Percentiles rank a stretch among this genome's conserved stretches.
phyloP scores from a whole-genome alignment of 2,797 vertebrate genomes.

The Petrocephalus schoutedeni region DNA sequence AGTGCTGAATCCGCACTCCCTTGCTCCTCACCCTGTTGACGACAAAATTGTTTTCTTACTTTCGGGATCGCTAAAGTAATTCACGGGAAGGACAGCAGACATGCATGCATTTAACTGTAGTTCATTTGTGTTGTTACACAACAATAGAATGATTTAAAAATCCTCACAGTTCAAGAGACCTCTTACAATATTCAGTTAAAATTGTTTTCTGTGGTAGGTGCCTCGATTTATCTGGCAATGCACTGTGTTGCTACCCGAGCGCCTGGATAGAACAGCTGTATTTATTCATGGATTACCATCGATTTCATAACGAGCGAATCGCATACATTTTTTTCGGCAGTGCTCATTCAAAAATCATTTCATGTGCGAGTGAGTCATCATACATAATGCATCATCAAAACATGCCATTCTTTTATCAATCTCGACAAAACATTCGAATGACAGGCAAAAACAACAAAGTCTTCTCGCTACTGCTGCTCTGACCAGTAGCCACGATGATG shows the following conservation, averaged over 20 bases:
- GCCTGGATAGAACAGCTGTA: neutral
- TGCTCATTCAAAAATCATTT: neutral
- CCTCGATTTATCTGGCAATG: neutral
- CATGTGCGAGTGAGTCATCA: neutral
- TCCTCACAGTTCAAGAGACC: neutral
- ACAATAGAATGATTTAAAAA: neutral
- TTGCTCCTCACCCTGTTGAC: neutral
- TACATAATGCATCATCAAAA: neutral
- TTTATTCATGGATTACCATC: neutral
- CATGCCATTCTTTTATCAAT: neutral
- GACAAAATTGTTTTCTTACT: neutral
- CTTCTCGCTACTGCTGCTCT: slow-evolving; percentile 5
- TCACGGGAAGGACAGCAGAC: neutral
- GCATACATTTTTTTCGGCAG: neutral
- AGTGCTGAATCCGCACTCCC: slow-evolving; percentile 61
- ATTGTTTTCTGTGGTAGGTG: neutral
- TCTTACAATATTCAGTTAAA: neutral
- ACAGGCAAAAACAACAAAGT: neutral
- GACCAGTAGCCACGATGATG: neutral
- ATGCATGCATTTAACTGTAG: neutral
- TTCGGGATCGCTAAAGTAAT: neutral
- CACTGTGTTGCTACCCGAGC: neutral
- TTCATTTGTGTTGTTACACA: neutral
- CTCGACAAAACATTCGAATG: neutral
- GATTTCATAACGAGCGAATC: neutral